These are phyloP conservation scores for Cyanoliseus patagonus DNA, from an alignment of 2,113 vertebrate genomes.

Conservation along the genomic window DNA sequence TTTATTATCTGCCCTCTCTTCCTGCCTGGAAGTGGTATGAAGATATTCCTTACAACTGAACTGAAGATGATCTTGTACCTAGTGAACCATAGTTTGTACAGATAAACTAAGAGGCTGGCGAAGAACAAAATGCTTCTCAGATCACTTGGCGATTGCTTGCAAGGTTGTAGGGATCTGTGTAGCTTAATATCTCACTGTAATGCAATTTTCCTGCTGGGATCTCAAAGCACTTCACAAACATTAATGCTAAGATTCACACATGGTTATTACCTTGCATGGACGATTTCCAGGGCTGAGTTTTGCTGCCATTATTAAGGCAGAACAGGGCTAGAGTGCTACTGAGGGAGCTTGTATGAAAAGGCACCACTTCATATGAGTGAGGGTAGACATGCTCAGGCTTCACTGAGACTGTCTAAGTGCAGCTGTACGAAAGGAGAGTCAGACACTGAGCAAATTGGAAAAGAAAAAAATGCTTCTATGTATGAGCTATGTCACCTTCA, in stretches of 20 bases:
- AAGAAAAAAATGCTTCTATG: neutral
- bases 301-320: neutral
- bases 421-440: neutral
- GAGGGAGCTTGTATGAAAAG: neutral
- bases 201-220: conserved; percentile 30
- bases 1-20: neutral
- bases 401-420: neutral
- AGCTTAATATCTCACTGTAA: neutral
- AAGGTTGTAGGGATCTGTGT: neutral
- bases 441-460: neutral
- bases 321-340: neutral
- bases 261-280: neutral
- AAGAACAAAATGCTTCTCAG: neutral
- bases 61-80: conserved; percentile 28
- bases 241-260: neutral
- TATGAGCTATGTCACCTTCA: neutral
- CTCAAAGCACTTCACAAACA: neutral
- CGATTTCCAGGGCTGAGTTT: neutral
- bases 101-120: neutral
- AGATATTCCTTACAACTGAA: conserved; percentile 7
- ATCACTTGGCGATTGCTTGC: neutral
- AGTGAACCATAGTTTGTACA: neutral
- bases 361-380: neutral
- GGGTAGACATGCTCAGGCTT: neutral
- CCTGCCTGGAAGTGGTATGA: neutral